Base-by-base conservation (phyloP, 1,140 invertebrate species). In the Papilio aristodemus region DNA sequence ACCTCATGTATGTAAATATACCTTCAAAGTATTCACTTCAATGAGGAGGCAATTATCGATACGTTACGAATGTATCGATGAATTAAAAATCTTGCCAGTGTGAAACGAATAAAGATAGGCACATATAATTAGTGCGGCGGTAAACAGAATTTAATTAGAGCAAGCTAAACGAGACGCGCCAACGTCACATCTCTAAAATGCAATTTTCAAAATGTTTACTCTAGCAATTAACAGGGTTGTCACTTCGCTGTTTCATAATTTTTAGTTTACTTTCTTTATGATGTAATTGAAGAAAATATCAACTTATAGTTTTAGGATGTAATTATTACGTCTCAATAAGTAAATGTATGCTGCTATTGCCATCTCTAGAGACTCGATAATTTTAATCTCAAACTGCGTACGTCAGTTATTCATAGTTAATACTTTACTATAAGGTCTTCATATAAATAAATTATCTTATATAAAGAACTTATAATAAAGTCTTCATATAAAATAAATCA, bases 191-290 rank as follows among this genome's bases (percentile, higher is more conserved):
- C 43, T 66, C 63, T 50, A 17, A 66, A 66, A 66, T 66, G 63
- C 63, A 66, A 66, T 66, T 66, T 66, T 27, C 63, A 41, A 66
- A 66, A 66, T 66, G 63, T 66, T 66, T 66, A 66, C 63, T 46
- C 41, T 66, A 66, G 63, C 14, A 66, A 66, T 66, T 46, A 46
- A 32, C 36, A 66, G 41, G 63, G 63, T 50, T 66, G 63, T n/a
- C 60, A 64, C 17, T 13, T 11, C 5, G 19, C 4, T 17, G 5
- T 22, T 36, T 38, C 10, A 13, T 13, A 22, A 6, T 43, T 41
- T 13, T 25, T 13, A 41, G 1, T 4, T 63, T 19, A 22, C 0
- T 41, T 39, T 41, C 27, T 32, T 32, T 32, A 32, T 32, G 27
- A 32, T 32, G 2, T 32, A 6, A 32, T 32, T 32, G 27, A 32